Percentiles rank a stretch among this genome's conserved stretches.
These are phyloP conservation scores for Drosophila littoralis DNA, from an alignment of 1,140 invertebrate species.

Conservation along the genomic window DNA sequence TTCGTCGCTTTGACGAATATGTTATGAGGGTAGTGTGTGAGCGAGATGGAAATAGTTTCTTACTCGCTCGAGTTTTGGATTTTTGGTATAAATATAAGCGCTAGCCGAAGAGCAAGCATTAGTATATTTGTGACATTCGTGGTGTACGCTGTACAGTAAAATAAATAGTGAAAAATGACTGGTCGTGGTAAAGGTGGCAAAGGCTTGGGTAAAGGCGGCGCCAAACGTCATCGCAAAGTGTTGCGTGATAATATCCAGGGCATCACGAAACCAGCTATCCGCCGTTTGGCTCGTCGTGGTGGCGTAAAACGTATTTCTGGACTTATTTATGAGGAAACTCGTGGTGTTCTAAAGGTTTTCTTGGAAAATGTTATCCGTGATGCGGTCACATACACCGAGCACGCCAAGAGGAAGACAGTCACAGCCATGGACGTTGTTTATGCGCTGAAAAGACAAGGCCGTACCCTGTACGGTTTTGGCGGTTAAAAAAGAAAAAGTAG, in stretches of 20 bases:
- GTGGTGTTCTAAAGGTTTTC: conserved; percentile 90
- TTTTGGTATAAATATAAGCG: conserved; percentile 1
- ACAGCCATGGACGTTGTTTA: conserved; percentile 95
- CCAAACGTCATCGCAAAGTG: conserved; percentile 89
- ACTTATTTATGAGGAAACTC: conserved; percentile 90
- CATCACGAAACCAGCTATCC: conserved; percentile 84
- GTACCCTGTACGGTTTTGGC: conserved; percentile 88
- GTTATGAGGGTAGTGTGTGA: neutral
- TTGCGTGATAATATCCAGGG: conserved; percentile 90
- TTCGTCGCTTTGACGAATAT: neutral
- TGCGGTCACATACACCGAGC: conserved; percentile 91
- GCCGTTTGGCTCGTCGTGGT: conserved; percentile 84
- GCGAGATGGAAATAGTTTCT: neutral
- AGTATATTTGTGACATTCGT: conserved; percentile 5
- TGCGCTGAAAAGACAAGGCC: conserved; percentile 92
- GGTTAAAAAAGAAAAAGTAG: conserved; percentile 84
- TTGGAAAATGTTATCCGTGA: conserved; percentile 92
- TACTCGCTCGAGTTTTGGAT: neutral
- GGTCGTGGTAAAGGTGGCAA: conserved; percentile 89
- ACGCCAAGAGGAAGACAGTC: conserved; percentile 90
- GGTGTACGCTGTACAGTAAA: neutral
- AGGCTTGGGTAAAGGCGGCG: conserved; percentile 85
- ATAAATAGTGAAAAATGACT: conserved; percentile 84
- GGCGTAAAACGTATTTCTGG: conserved; percentile 91
- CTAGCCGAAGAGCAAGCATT: neutral